Percentiles rank a stretch among this genome's conserved stretches.
phyloP scores from a whole-genome alignment of 2,888 invertebrate genomes.

The Candidula unifasciata region DNA sequence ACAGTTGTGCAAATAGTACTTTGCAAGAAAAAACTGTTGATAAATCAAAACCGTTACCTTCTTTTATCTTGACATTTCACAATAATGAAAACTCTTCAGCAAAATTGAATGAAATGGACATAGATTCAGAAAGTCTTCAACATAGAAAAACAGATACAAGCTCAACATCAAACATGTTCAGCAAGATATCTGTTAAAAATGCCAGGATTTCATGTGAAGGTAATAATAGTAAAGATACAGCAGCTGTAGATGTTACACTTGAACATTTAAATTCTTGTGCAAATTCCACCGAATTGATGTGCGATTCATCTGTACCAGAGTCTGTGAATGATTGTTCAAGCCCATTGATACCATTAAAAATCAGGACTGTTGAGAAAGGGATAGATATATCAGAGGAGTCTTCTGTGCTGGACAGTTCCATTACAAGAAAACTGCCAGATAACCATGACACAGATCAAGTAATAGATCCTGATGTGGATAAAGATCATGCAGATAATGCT shows the following conservation, averaged over 20 bases:
- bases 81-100: neutral
- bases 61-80: neutral
- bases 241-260: neutral
- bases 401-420: neutral
- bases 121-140: neutral
- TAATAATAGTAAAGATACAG: neutral
- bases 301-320: neutral
- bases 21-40: neutral
- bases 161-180: neutral
- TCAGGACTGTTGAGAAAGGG: neutral
- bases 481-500: neutral
- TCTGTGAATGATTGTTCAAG: neutral
- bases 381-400: neutral
- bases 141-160: neutral
- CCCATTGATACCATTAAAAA: neutral
- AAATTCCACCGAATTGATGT: neutral
- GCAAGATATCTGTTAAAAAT: neutral
- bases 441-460: neutral
- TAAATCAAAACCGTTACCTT: neutral
- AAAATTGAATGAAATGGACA: neutral
- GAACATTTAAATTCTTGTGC: constrained; percentile 5
- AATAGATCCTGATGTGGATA: neutral
- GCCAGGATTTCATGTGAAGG: neutral
- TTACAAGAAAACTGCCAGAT: neutral
- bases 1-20: neutral